These are phyloP conservation scores for Zhuqinia jingwanae DNA, from an alignment of 2,888 invertebrate species.

Conservation along the genomic window DNA sequence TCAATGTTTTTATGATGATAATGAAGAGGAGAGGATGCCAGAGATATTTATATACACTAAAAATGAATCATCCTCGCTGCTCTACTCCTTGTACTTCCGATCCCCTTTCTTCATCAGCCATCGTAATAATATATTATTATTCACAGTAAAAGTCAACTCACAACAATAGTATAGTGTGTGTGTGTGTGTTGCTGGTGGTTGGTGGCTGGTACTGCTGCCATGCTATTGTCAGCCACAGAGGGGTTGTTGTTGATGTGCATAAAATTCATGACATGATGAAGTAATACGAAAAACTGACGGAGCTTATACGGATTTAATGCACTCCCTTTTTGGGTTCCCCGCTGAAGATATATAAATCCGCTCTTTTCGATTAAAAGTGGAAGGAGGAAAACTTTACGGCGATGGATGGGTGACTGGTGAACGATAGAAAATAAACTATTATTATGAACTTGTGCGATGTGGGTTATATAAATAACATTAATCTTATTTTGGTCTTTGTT, in stretches of 20 bases:
- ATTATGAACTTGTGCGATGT: background rate
- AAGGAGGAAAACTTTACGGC: background rate
- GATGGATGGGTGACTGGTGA: background rate
- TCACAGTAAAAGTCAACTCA: background rate
- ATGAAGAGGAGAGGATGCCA: constrained; percentile 54
- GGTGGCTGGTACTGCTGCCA: background rate
- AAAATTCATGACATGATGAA: constrained; percentile 41
- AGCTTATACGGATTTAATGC: constrained; percentile 43
- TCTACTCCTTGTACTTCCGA: background rate
- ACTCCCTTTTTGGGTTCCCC: background rate
- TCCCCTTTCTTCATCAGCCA: background rate
- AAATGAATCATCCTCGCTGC: no score
- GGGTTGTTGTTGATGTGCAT: constrained; percentile 50
- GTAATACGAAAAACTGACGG: constrained; percentile 16
- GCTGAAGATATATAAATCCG: background rate
- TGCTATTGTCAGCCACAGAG: background rate
- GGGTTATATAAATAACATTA: constrained; percentile 4
- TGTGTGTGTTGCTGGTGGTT: no score
- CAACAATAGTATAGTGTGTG: no score
- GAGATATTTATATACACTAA: no score
- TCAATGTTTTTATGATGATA: constrained; percentile 44
- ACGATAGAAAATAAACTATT: background rate
- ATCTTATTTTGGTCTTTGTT: background rate
- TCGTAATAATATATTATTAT: constrained; percentile 1
- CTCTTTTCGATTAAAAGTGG: constrained; percentile 22